Conservation (phyloP, 2,888 invertebrate species). For the Drosophila sordidapex region DNA sequence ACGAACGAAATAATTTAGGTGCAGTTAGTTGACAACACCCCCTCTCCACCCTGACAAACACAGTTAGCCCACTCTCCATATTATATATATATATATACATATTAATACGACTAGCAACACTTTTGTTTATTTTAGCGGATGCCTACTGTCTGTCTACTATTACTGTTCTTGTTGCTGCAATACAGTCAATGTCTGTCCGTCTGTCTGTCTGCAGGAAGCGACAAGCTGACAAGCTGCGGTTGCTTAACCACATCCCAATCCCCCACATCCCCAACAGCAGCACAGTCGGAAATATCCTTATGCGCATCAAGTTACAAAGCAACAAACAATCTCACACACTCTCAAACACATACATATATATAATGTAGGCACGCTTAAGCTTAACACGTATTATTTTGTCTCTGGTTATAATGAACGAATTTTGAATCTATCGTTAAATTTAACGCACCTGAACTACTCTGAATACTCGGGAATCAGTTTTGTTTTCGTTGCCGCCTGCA, state of each 20-base stretch:
- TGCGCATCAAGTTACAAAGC: slow-evolving; percentile 31
- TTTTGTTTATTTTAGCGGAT: background rate
- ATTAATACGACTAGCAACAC: background rate
- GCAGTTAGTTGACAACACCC: slow-evolving; percentile 3
- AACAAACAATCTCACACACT: background rate
- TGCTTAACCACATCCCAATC: slow-evolving; percentile 35
- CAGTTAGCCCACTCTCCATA: background rate
- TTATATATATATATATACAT: background rate
- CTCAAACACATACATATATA: slow-evolving; percentile 5
- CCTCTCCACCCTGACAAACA: background rate
- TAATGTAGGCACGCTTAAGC: background rate
- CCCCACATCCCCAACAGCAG: background rate
- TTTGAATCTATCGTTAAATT: background rate
- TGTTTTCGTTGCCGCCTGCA: background rate
- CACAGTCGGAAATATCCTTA: slow-evolving; percentile 43
- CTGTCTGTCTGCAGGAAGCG: slow-evolving; percentile 27
- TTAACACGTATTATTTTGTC: background rate
- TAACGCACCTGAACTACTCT: background rate
- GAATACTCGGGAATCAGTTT: background rate
- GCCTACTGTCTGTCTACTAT: slow-evolving; percentile 6
- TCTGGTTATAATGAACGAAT: background rate
- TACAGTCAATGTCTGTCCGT: background rate
- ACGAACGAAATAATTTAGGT: slow-evolving; percentile 44
- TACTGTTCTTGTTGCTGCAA: slow-evolving; percentile 5
- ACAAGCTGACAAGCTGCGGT: slow-evolving; percentile 26